These are phyloP conservation scores for Anolis carolinensis DNA, from an alignment of 2,113 vertebrate species.

Conservation along the genomic window DNA sequence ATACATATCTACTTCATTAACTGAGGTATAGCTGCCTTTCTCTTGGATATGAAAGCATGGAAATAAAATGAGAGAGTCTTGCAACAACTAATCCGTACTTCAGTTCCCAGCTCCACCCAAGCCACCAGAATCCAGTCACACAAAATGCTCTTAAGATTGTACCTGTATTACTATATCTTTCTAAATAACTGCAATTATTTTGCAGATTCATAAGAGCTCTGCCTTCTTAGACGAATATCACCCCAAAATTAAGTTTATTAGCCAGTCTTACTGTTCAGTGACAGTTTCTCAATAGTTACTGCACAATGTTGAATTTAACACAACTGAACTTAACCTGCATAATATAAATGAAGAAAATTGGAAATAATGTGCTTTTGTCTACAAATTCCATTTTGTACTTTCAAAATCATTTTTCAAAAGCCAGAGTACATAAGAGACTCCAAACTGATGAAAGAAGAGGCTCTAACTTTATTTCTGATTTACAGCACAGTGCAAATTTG, in stretches of 20 bases:
- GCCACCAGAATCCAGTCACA: background rate
- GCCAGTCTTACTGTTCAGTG: background rate
- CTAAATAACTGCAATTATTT: background rate
- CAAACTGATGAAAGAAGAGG: slow-evolving; percentile 30
- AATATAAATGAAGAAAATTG: slow-evolving; percentile 41
- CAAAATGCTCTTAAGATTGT: background rate
- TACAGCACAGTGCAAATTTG: background rate
- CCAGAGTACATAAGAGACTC: background rate
- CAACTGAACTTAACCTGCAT: slow-evolving; percentile 30
- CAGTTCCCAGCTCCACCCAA: too few relatives aligned
- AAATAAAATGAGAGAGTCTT: too few relatives aligned
- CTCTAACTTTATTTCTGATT: slow-evolving; percentile 27
- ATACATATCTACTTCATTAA: too few relatives aligned
- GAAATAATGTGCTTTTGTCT: slow-evolving; percentile 21
- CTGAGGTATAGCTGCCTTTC: too few relatives aligned
- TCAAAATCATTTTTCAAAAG: background rate
- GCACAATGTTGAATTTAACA: slow-evolving; percentile 37
- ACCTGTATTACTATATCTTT: background rate
- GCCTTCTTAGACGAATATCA: background rate
- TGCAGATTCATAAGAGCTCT: background rate
- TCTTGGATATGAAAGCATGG: too few relatives aligned
- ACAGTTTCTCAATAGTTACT: slow-evolving; percentile 21
- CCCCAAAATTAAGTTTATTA: slow-evolving; percentile 33
- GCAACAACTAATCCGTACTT: background rate
- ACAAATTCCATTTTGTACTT: accelerated